These are phyloP conservation scores for Ambastaia sidthimunki DNA, from an alignment of 2,797 vertebrate genomes.

Conservation along the genomic window DNA sequence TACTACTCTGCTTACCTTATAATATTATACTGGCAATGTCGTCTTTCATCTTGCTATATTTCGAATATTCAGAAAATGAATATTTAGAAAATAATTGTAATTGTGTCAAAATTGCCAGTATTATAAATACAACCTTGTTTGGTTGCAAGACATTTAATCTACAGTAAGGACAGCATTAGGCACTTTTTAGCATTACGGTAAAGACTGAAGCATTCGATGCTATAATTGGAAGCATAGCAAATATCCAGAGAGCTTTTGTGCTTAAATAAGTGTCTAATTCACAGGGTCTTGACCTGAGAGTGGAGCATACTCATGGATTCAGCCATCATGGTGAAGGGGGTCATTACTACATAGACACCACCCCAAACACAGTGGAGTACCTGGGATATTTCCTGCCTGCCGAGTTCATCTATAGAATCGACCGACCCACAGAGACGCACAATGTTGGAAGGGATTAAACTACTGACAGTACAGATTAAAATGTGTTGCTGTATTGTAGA, in stretches of 20 bases:
- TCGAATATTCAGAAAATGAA: too few species aligned
- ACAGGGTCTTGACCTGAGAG: constrained; percentile 90
- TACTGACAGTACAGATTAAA: background rate
- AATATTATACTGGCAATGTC: background rate
- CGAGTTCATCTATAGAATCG: constrained; percentile 91
- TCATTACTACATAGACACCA: constrained; percentile 95
- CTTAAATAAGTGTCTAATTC: background rate
- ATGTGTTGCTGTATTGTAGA: background rate
- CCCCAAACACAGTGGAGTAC: constrained; percentile 89
- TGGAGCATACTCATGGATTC: constrained; percentile 96
- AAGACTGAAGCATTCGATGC: too few species aligned
- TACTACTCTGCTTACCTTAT: too few species aligned
- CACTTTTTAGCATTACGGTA: too few species aligned
- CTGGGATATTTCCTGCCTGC: constrained; percentile 91
- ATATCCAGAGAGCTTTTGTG: background rate
- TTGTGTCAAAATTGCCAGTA: too few species aligned
- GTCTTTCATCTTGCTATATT: too few species aligned
- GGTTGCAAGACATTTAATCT: too few species aligned
- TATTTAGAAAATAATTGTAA: too few species aligned
- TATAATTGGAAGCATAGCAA: too few species aligned
- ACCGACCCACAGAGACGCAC: constrained; percentile 86
- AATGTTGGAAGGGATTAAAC: constrained; percentile 82
- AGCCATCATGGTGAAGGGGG: constrained; percentile 95
- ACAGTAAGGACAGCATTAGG: too few species aligned
- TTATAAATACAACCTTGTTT: too few species aligned